These are phyloP conservation scores for Solenopsis fugax DNA, from an alignment of 1,140 invertebrate species.

Conservation along the genomic window DNA sequence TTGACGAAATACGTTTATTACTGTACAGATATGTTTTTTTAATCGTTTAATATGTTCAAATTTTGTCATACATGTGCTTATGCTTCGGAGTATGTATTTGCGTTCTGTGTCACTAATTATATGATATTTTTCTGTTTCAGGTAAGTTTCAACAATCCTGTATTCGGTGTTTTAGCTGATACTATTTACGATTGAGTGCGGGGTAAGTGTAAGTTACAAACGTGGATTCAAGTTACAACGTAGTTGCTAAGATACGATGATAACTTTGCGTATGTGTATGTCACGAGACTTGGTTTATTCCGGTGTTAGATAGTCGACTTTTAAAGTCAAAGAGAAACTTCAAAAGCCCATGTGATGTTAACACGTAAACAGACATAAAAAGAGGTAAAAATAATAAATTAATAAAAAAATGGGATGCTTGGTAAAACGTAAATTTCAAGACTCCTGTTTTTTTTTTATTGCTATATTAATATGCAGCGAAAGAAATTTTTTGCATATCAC, in stretches of 20 bases:
- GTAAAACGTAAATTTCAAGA: no score
- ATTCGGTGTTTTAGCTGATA: background rate
- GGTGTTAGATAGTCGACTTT: no score
- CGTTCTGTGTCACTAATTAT: background rate
- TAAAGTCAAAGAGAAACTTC: no score
- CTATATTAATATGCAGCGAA: no score
- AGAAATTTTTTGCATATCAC: no score
- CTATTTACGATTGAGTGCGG: background rate
- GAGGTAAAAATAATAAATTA: no score
- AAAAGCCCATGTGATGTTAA: no score
- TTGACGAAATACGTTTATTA: background rate
- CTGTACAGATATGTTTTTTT: background rate
- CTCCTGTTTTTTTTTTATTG: no score
- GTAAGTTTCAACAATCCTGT: conserved; percentile 19
- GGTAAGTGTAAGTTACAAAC: conserved; percentile 34
- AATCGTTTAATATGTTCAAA: background rate
- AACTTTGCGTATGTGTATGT: background rate
- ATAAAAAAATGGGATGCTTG: no score
- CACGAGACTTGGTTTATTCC: background rate
- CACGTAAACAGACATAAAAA: no score
- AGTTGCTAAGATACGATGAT: background rate
- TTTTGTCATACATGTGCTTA: background rate
- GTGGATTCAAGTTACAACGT: background rate
- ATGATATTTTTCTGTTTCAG: conserved; percentile 38
- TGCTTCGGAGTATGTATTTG: background rate